phyloP scores from a whole-genome alignment of 2,113 vertebrate genomes.

The Ctenodactylus gundi region DNA sequence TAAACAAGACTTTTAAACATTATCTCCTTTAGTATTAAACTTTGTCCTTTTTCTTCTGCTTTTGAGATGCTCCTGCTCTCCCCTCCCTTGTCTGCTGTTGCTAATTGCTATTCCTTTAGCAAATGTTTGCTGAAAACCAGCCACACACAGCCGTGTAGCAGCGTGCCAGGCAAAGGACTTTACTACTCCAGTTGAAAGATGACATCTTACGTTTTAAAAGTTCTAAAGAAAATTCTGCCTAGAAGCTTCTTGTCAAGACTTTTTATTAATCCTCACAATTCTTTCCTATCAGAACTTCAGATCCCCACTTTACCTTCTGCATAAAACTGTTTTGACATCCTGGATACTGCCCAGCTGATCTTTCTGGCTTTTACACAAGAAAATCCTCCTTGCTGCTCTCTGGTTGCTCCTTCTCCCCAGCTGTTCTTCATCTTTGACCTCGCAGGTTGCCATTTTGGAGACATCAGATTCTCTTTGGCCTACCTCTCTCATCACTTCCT shows the following conservation, averaged over 20 bases:
- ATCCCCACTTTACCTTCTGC: slow-evolving; percentile 49
- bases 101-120: not conserved
- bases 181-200: not conserved
- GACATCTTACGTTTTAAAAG: not conserved
- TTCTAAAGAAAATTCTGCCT: not conserved
- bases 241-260: slow-evolving; percentile 38
- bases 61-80: not conserved
- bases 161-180: not conserved
- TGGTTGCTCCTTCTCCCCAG: slow-evolving; percentile 31
- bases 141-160: not conserved
- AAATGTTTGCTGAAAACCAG: not conserved
- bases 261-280: slow-evolving; percentile 11
- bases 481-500: not conserved
- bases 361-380: slow-evolving; percentile 65
- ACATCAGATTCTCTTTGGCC: slow-evolving; percentile 42
- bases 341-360: slow-evolving; percentile 62
- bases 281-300: slow-evolving; percentile 37
- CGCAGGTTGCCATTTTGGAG: slow-evolving; percentile 59
- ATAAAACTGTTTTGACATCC: slow-evolving; percentile 50
- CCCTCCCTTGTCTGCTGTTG: not conserved
- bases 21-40: not conserved
- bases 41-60: not conserved
- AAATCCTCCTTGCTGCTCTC: slow-evolving; percentile 54
- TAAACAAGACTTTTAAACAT: not conserved
- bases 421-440: slow-evolving; percentile 70